phyloP scores from a whole-genome alignment of 2,113 vertebrate species.

The Murina feae region DNA sequence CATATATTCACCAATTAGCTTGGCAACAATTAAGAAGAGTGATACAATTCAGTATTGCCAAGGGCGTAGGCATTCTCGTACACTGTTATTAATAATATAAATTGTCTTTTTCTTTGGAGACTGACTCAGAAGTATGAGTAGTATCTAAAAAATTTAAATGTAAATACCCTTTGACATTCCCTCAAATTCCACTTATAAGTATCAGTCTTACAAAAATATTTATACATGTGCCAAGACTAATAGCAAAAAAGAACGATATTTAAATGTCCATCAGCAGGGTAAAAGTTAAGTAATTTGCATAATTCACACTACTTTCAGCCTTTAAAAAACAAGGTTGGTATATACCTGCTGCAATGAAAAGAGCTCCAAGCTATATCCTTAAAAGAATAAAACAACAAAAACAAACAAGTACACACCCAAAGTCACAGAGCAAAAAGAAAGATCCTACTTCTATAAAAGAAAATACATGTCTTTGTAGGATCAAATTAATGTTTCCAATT shows the following conservation, averaged over 20 bases:
- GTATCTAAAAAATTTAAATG: not conserved
- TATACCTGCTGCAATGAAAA: not conserved
- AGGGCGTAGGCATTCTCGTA: not conserved
- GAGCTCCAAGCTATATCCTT: not conserved
- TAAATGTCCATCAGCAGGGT: not conserved
- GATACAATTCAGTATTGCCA: not conserved
- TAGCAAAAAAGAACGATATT: not conserved
- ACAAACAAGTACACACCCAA: not conserved
- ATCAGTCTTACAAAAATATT: not conserved
- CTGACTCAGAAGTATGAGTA: not conserved
- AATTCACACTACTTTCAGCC: not conserved
- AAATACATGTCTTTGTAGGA: not conserved
- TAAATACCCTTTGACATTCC: not conserved
- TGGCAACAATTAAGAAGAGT: not conserved
- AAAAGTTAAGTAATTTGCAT: not conserved
- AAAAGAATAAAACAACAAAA: not conserved
- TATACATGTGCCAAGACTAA: not conserved
- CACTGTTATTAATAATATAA: not conserved
- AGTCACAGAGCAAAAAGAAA: not conserved
- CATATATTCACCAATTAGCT: not conserved
- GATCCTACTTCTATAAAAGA: not conserved
- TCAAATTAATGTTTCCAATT: not conserved
- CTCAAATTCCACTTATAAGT: not conserved
- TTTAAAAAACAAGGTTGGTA: not conserved
- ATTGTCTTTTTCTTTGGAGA: not conserved